phyloP scores from a whole-genome alignment of 2,888 invertebrate genomes.

The Cenopis cana region DNA sequence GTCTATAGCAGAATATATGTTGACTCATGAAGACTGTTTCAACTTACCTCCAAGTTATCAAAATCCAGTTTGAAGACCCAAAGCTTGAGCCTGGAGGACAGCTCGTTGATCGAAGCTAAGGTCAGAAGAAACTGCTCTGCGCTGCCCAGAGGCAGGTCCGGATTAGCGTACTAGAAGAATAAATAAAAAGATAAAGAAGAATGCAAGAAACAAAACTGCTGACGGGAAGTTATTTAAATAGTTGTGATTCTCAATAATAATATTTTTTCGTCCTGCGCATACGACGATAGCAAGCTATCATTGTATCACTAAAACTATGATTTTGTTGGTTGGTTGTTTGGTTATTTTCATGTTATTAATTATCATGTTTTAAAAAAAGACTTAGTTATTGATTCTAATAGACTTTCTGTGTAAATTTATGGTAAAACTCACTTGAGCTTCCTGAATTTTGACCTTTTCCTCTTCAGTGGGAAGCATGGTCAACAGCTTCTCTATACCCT shows the following conservation, averaged over 20 bases:
- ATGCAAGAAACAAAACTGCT: too few relatives aligned
- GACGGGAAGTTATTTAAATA: too few relatives aligned
- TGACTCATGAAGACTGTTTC: too few relatives aligned
- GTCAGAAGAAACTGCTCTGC: constrained; percentile 99
- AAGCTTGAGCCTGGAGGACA: constrained; percentile 95
- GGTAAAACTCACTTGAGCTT: constrained; percentile 89
- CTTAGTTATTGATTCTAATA: neutral
- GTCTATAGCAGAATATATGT: neutral
- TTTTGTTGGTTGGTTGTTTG: neutral
- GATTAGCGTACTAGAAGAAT: constrained; percentile 88
- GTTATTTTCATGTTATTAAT: too few relatives aligned
- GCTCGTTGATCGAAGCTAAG: constrained; percentile 97
- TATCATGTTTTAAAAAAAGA: too few relatives aligned
- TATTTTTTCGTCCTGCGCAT: too few relatives aligned
- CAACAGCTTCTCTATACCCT: constrained; percentile 98
- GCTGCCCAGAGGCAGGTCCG: constrained; percentile 95
- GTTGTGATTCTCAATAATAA: neutral
- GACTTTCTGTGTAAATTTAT: neutral
- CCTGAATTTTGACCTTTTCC: constrained; percentile 97
- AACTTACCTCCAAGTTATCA: constrained; percentile 95
- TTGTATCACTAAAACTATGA: too few relatives aligned
- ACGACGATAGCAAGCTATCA: too few relatives aligned
- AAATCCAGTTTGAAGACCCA: constrained; percentile 99
- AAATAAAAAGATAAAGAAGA: constrained; percentile 9
- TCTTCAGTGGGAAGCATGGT: constrained; percentile 99